phyloP scores from a whole-genome alignment of 2,888 invertebrate species.

The Tachina fera region DNA sequence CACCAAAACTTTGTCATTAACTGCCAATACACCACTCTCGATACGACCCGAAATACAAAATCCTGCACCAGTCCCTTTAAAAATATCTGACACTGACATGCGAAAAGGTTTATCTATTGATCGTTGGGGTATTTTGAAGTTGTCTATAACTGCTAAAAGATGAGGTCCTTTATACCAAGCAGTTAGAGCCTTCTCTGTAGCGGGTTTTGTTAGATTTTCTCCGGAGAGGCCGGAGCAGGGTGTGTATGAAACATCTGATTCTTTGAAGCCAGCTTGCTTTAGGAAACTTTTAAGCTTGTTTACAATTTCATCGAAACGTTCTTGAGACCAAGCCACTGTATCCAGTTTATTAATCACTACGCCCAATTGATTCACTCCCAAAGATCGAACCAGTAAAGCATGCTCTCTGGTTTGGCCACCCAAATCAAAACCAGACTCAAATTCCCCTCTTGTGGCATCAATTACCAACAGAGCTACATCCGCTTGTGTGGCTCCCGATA shows the following conservation, averaged over 20 bases:
- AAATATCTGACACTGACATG: slow-evolving; percentile 96
- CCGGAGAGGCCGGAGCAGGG: slow-evolving; percentile 99
- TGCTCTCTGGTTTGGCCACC: slow-evolving; percentile 99
- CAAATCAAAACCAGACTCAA: slow-evolving; percentile 98
- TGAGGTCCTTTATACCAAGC: slow-evolving; percentile 94
- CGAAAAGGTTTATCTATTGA: slow-evolving; percentile 94
- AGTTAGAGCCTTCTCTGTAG: slow-evolving; percentile 86
- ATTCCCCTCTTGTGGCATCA: slow-evolving; percentile 98
- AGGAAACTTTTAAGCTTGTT: slow-evolving; percentile 91
- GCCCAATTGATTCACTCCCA: slow-evolving; percentile 95
- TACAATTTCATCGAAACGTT: slow-evolving; percentile 94
- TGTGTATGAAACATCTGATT: slow-evolving; percentile 92
- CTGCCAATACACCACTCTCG: slow-evolving; percentile 94
- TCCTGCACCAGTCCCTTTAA: slow-evolving; percentile 93
- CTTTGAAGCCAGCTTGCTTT: slow-evolving; percentile 95
- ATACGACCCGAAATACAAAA: slow-evolving; percentile 95
- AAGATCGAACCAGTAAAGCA: slow-evolving; percentile 93
- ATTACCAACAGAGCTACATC: slow-evolving; percentile 98
- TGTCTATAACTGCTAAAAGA: slow-evolving; percentile 93
- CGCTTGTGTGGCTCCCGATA: slow-evolving; percentile 98
- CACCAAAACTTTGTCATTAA: slow-evolving; percentile 93
- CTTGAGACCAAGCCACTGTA: slow-evolving; percentile 95
- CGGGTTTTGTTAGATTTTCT: slow-evolving; percentile 91
- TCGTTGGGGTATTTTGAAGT: slow-evolving; percentile 93
- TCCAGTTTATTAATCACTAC: slow-evolving; percentile 99